Conservation (phyloP, 2,113 vertebrate species). For the Ailurus styani region DNA sequence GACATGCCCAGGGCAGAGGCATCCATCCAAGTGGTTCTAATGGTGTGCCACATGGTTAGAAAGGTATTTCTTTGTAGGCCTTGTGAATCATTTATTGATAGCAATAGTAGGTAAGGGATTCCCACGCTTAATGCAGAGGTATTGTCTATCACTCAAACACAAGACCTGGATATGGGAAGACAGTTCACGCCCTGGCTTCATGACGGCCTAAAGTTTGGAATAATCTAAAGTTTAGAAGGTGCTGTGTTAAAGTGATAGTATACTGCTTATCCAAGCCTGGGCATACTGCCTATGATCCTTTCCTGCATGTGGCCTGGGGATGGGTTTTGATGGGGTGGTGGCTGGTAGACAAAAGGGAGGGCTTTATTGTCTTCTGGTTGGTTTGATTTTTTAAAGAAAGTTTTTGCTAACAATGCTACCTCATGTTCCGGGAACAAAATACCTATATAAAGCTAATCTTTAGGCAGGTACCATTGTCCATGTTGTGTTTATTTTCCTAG, state of each 20-base stretch:
- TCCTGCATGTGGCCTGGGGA: background rate
- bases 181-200: background rate
- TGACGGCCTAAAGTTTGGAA: background rate
- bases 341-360: background rate
- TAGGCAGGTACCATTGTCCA: background rate
- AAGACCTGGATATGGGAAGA: background rate
- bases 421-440: background rate
- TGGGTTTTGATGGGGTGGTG: background rate
- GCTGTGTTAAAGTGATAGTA: background rate
- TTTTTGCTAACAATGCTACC: background rate
- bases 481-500: background rate
- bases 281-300: background rate
- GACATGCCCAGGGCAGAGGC: background rate
- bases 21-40: background rate
- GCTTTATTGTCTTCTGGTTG: background rate
- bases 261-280: background rate
- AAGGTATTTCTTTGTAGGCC: background rate
- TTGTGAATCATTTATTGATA: constrained; percentile 45
- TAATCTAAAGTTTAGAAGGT: background rate
- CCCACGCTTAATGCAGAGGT: background rate
- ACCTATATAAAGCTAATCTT: background rate
- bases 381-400: background rate
- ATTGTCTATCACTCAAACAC: background rate
- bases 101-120: constrained; percentile 6
- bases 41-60: background rate